phyloP scores from a whole-genome alignment of 1,140 invertebrate genomes.

The Heliconius nattereri region DNA sequence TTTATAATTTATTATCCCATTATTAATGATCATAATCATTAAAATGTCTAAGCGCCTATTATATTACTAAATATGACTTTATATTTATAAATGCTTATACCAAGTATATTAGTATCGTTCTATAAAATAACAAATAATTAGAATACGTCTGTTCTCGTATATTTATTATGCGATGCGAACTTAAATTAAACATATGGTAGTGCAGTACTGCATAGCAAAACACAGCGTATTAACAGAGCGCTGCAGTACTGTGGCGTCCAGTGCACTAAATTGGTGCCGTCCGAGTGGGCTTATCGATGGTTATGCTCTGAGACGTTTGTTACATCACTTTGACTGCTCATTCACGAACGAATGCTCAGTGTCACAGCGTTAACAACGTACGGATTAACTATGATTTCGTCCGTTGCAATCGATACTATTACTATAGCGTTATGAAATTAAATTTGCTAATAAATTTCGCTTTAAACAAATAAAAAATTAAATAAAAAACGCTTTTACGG shows the following conservation, averaged over 20 bases:
- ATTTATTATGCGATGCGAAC: no score
- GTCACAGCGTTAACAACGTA: constrained; percentile 32
- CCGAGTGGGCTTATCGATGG: constrained; percentile 35
- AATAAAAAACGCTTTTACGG: no score
- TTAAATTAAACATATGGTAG: background rate
- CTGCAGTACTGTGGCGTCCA: constrained; percentile 30
- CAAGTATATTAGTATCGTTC: no score
- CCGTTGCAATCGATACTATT: constrained; percentile 10
- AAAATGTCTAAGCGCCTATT: no score
- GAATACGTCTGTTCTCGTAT: background rate
- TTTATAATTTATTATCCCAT: no score
- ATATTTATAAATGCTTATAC: background rate
- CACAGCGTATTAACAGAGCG: constrained; percentile 19
- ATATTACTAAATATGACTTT: no score
- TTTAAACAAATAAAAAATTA: no score
- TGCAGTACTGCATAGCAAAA: background rate
- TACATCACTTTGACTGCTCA: constrained; percentile 51
- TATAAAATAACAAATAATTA: background rate
- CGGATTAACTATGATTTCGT: constrained; percentile 18
- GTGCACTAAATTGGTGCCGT: constrained; percentile 37
- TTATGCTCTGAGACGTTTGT: constrained; percentile 44
- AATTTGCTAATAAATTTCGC: no score
- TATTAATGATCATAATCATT: background rate
- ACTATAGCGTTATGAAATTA: background rate
- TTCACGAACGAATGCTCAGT: constrained; percentile 43